Base-by-base conservation (phyloP, 2,113 vertebrate genomes). In the Amazona vittata region DNA sequence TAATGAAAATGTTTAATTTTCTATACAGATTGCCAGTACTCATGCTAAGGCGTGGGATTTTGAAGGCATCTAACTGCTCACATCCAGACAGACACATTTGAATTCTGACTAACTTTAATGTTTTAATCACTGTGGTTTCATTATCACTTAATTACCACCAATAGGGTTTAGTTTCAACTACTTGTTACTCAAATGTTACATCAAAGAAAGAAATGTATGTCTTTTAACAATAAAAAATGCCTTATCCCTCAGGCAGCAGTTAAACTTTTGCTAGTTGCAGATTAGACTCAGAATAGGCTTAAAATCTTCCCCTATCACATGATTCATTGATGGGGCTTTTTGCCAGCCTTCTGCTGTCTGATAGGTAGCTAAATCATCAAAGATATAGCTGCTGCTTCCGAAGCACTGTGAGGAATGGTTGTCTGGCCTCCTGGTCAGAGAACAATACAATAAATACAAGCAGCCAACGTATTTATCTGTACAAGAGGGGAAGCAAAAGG, bases 1-100 rank as follows among this genome's bases (percentile, higher is more conserved):
- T 86, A 92, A 92, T 94, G 50, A 83, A 94, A 91, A 95, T 78
- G 90, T 53, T 90, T 77, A 37, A 81, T 91, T 90, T 77, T 94
- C 77, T 59, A 24, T 53, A 46, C 53, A 89, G 35, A 68, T 83
- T 0, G 0, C 50, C 83, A 65, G 39, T 83, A 57, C 24, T 86
- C 26, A 11, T 41, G 43, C 35, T 93, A 94, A 96, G 8, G 17
- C 24, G 29, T 87, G 67, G 78, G 57, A 94, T 96, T 95, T 87
- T 86, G 50, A 82, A 89, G 64, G 15, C 14, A 28, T 71, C 57
- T 44, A 37, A 78, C n/a, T 74, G 50, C 44, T 90, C 37, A 52
- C 35, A 81, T 80, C 25, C 46, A 37, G 49, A 73, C 15, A 86
- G 49, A 89, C 31, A 39, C 14, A 15, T 62, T 25, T 91, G 55